Conservation (phyloP, 1,140 invertebrate species). For the Pygmarrhopalites habei region DNA sequence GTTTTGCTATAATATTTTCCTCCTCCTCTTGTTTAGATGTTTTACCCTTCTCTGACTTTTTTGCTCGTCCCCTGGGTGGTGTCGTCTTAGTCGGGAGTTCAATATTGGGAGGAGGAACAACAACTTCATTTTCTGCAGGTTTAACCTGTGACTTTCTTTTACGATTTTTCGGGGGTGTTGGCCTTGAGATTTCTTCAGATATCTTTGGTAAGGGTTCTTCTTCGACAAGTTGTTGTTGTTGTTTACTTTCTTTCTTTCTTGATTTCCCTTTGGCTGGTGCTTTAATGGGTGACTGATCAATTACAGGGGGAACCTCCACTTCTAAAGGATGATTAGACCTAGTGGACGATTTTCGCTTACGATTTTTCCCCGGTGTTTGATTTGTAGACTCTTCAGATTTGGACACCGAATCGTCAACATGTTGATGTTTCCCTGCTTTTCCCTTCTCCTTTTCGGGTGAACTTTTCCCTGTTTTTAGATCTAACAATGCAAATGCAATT, state of each 20-base stretch:
- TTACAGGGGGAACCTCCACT: not conserved
- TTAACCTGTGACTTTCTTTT: too few relatives aligned
- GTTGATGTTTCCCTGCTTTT: not conserved
- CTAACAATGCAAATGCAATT: constrained; percentile 14
- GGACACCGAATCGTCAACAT: not conserved
- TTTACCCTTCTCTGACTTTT: not conserved
- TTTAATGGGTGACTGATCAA: not conserved
- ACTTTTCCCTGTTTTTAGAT: constrained; percentile 18
- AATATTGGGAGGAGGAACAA: too few relatives aligned
- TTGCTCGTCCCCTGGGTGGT: too few relatives aligned
- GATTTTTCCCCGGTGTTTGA: not conserved
- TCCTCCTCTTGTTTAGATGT: not conserved
- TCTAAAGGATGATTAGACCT: too few relatives aligned
- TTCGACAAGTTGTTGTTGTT: too few relatives aligned
- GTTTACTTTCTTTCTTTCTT: not conserved
- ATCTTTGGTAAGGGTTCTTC: too few relatives aligned
- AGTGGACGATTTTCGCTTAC: too few relatives aligned
- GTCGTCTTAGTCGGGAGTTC: too few relatives aligned
- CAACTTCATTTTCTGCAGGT: too few relatives aligned
- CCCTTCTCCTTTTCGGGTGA: constrained; percentile 5
- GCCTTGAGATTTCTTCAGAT: too few relatives aligned
- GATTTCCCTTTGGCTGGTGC: not conserved
- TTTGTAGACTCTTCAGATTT: not conserved
- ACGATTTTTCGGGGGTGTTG: not conserved
- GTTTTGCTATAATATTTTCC: not conserved